Conservation (phyloP, 2,888 invertebrate species). For the Coenonympha arcania region DNA sequence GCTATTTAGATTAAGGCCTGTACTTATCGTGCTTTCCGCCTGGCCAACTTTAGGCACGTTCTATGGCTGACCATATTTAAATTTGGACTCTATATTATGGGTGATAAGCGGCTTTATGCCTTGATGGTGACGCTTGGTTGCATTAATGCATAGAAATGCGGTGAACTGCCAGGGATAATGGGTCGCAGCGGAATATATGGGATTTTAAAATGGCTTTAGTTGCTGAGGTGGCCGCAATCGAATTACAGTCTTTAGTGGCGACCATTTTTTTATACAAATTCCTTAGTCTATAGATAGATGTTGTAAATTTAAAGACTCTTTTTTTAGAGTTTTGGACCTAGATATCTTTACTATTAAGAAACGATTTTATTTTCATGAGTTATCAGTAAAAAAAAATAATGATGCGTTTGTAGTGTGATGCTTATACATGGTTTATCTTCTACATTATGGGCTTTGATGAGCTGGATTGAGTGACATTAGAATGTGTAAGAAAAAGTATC, state of each 20-base stretch:
- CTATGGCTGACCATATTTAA: slow-evolving; percentile 36
- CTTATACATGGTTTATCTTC: too few relatives aligned
- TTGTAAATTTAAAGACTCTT: too few relatives aligned
- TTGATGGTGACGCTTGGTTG: slow-evolving; percentile 24
- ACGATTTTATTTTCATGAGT: too few relatives aligned
- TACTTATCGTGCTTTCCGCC: slow-evolving; percentile 64
- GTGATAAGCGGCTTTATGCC: slow-evolving; percentile 35
- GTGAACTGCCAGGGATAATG: slow-evolving; percentile 56
- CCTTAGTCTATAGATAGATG: too few relatives aligned
- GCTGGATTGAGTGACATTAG: too few relatives aligned
- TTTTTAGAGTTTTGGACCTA: too few relatives aligned
- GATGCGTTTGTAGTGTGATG: too few relatives aligned
- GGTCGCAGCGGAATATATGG: slow-evolving; percentile 42
- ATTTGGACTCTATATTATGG: slow-evolving; percentile 41
- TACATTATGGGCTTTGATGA: too few relatives aligned
- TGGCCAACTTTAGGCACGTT: slow-evolving; percentile 49
- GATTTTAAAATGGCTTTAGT: slow-evolving; percentile 46
- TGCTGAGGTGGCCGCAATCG: slow-evolving; percentile 24
- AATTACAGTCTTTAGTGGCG: slow-evolving; percentile 25
- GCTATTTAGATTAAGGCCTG: slow-evolving; percentile 66
- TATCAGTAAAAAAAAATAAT: too few relatives aligned
- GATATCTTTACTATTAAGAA: too few relatives aligned
- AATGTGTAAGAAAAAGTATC: too few relatives aligned
- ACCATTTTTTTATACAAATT: slow-evolving; percentile 11
- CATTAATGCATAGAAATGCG: slow-evolving; percentile 61